phyloP scores from a whole-genome alignment of 2,888 invertebrate species.

The Trachelus iudaicus region DNA sequence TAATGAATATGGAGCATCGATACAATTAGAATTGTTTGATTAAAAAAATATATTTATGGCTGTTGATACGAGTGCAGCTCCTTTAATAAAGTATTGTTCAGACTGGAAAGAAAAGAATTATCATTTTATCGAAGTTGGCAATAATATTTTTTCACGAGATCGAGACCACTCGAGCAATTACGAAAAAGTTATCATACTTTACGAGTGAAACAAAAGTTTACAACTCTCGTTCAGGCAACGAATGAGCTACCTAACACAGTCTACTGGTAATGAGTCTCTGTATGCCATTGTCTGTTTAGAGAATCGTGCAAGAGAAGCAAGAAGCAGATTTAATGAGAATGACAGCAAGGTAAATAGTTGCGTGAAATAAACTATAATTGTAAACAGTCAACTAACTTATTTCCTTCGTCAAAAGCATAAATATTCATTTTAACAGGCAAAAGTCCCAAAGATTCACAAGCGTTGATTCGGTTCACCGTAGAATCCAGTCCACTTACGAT shows the following conservation, averaged over 20 bases:
- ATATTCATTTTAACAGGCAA: neutral
- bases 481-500: neutral
- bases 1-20: neutral
- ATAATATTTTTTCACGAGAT: slow-evolving; percentile 15
- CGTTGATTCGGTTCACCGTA: neutral
- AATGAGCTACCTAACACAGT: neutral
- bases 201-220: slow-evolving; percentile 24
- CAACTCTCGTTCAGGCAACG: slow-evolving; percentile 4
- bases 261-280: neutral
- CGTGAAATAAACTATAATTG: neutral
- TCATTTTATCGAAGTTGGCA: neutral
- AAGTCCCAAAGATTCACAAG: neutral
- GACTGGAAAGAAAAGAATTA: neutral
- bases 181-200: slow-evolving; percentile 23
- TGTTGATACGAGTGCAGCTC: neutral
- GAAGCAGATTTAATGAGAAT: neutral
- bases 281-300: neutral
- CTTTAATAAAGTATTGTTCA: neutral
- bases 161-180: slow-evolving; percentile 33
- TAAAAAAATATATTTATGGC: neutral
- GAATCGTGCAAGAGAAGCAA: neutral
- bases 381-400: neutral
- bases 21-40: neutral
- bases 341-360: neutral
- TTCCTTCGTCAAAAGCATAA: neutral